Percentiles rank a stretch among this genome's conserved stretches.
Conservation (phyloP, 1,140 invertebrate species). For the Portunus trituberculatus region DNA sequence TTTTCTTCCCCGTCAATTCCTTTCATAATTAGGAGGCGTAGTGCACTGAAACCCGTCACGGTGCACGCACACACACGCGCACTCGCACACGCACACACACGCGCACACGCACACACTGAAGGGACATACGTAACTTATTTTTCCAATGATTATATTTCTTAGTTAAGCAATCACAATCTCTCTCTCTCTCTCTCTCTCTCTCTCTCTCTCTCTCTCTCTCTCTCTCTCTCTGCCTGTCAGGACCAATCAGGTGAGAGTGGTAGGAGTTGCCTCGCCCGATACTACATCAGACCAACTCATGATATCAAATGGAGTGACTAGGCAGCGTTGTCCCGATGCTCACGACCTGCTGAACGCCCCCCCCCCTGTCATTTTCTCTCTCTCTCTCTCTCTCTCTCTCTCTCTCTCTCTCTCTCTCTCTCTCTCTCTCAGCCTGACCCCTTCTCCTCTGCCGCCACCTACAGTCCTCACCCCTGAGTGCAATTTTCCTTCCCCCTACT, state of each 20-base stretch:
- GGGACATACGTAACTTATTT: too few species aligned
- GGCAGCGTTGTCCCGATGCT: too few species aligned
- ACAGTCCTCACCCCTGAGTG: not conserved
- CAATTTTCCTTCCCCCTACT: not conserved
- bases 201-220: slow-evolving; percentile 51
- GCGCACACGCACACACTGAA: not conserved
- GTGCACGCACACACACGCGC: not conserved
- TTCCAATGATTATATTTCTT: too few species aligned
- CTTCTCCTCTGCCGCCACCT: not conserved
- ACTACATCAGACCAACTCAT: too few species aligned
- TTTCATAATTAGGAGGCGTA: not conserved
- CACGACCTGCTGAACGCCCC: too few species aligned
- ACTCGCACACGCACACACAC: not conserved
- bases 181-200: slow-evolving; percentile 51
- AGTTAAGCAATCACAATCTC: too few species aligned
- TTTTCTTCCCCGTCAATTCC: not conserved
- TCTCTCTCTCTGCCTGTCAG: not conserved
- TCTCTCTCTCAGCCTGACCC: not conserved
- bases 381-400: too few species aligned
- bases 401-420: not conserved
- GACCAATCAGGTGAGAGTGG: not conserved
- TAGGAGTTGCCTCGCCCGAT: too few species aligned
- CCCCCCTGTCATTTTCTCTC: too few species aligned
- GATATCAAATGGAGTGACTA: too few species aligned
- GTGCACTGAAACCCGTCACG: not conserved